Conservation (phyloP, 1,140 invertebrate genomes). For the Archegozetes longisetosus region DNA sequence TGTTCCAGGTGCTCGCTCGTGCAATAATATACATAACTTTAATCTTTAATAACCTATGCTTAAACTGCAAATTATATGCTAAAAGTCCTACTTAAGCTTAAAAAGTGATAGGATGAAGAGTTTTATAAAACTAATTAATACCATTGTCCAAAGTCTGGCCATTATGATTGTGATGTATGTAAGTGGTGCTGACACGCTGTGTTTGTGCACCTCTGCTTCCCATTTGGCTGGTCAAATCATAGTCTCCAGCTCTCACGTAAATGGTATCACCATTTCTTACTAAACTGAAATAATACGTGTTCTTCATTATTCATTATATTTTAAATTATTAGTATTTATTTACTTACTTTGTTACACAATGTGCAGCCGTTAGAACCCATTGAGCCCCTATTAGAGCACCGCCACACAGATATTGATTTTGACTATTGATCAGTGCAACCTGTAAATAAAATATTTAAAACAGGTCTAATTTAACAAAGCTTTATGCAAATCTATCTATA, state of each 20-base stretch:
- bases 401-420: constrained; percentile 89
- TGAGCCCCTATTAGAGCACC: constrained; percentile 82
- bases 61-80: not conserved
- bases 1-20: too few species aligned
- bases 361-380: constrained; percentile 87
- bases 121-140: too few species aligned
- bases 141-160: constrained; percentile 89
- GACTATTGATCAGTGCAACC: constrained; percentile 76
- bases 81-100: too few species aligned
- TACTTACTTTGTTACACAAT: constrained; percentile 83
- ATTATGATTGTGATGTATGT: constrained; percentile 92
- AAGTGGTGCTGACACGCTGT: constrained; percentile 68
- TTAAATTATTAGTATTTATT: not conserved
- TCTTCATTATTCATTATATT: not conserved
- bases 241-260: constrained; percentile 80
- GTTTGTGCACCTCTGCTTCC: constrained; percentile 75
- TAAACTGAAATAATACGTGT: constrained; percentile 41
- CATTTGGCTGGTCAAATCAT: constrained; percentile 61
- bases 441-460: too few species aligned
- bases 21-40: not conserved
- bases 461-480: too few species aligned
- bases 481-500: too few species aligned
- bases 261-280: constrained; percentile 74
- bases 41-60: not conserved
- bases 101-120: too few species aligned